phyloP scores from a whole-genome alignment of 2,888 invertebrate genomes.

The Ariolimax columbianus region DNA sequence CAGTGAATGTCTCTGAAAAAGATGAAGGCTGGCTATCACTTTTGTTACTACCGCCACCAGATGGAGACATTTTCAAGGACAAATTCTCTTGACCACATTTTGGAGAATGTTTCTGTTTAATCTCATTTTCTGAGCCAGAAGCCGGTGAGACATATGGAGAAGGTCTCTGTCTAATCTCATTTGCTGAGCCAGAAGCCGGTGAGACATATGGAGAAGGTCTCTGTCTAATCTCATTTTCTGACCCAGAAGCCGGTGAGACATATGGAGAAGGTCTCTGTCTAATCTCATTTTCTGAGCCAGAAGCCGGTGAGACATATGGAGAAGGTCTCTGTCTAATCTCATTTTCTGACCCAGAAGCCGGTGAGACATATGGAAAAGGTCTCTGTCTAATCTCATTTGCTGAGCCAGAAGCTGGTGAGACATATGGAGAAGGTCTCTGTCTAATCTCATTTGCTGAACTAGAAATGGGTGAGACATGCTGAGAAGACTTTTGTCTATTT shows the following conservation, averaged over 20 bases:
- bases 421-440: too few relatives aligned
- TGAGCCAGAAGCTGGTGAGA: too few relatives aligned
- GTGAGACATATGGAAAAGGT: too few relatives aligned
- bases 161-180: constrained; percentile 18
- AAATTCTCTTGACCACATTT: constrained; percentile 10
- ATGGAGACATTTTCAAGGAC: constrained; percentile 15
- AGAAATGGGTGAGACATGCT: too few relatives aligned
- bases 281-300: constrained; percentile 50
- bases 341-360: too few relatives aligned
- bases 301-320: constrained; percentile 53
- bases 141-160: constrained; percentile 55
- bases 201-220: constrained; percentile 54
- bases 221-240: constrained; percentile 40
- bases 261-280: constrained; percentile 23
- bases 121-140: constrained; percentile 51
- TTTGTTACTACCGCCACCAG: not conserved
- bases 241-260: constrained; percentile 53
- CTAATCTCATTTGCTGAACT: too few relatives aligned
- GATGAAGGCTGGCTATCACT: constrained; percentile 11
- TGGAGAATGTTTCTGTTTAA: constrained; percentile 7
- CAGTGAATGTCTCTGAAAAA: constrained; percentile 68
- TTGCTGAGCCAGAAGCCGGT: constrained; percentile 52
- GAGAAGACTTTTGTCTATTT: not conserved
- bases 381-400: too few relatives aligned
- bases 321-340: constrained; percentile 44